Evolutionary conservation across 2,888 invertebrate genomes (phyloP), one percentile per base, ranked within the genome.

Genomic region (Griposia aprilina): DNA sequence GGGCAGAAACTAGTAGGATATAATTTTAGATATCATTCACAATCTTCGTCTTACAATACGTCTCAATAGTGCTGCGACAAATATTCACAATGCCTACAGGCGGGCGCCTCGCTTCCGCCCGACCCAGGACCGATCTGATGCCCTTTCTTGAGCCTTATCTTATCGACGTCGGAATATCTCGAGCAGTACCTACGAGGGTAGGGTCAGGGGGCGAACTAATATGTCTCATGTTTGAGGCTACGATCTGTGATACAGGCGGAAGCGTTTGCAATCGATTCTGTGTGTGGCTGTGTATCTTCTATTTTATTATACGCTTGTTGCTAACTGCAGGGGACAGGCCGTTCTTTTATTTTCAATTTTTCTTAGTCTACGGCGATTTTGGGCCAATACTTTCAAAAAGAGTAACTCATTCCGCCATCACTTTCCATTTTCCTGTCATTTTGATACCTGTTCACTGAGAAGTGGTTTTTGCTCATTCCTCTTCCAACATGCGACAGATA

Each of bases 91-190:
- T 13, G 67, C 30, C n/a, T 36, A n/a, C 48, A 68, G 48, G 23
- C 23, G 23, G 52, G 30, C 67, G 48, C 67, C 67, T 36, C n/a
- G 4, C 48, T 67, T 72, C 72, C 72, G 67, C 20, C 8, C 65
- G 30, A 2, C n/a, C 17, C 17, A 23, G 48, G 48, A 30, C 72
- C 72, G 72, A 68, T 72, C 72, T n/a, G 72, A 72, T 48, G 45
- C 68, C 48, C 48, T 72, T 48, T 68, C 48, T n/a, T n/a, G 11
- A 36, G 30, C 5, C 67, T 30, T 72, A 72, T 72, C 41, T 41
- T 41, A 41, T 41, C 72, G 8, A 41, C 23, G 23, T 10, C 52
- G 30, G 30, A 67, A 67, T 48, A 67, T 72, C 67, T 66, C 67
- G 67, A 67, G 48, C 68, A 48, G 67, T 30, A 30, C 48, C 48